Base-by-base conservation (phyloP, 2,888 invertebrate species). In the Aproaerema taeniolella region DNA sequence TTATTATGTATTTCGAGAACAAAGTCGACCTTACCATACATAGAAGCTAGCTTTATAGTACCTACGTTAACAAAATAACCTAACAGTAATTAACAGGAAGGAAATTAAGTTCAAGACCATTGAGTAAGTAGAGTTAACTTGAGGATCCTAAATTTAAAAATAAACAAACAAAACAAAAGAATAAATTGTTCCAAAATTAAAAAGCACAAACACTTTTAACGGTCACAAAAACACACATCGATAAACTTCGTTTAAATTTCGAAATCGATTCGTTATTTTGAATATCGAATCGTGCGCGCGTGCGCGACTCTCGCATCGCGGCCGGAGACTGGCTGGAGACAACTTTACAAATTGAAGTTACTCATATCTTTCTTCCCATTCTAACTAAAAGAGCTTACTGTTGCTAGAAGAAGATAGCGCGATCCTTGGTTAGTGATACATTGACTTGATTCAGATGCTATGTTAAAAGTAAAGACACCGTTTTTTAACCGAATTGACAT, bases 281-380 rank as follows among this genome's bases (percentile, higher is more conserved):
- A 66, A 66, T 57, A 49, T 59, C 58, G 60, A 64, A 60, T 44
- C 44, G 43, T 45, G 47, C 57, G 51, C 59, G 55, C 50, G 52
- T 15, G 71, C 64, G 72, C 77, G 71, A 65, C 78, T 79, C 77
- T 50, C 62, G 79, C 80, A 81, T 80, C 63, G 58, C 78, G 69
- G 55, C 58, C 60, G 60, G 74, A 85, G 85, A 85, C 85, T 83
- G 76, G 55, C 71, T 68, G 83, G 83, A 83, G 83, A 69, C 82
- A 47, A 45, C 14, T 33, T 42, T 13, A 61, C 60, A 61, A 70
- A n/a, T n/a, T n/a, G n/a, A n/a, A n/a, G n/a, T n/a, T n/a, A n/a
- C 68, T 75, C 66, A 68, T 59, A 67, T 67, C 56, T 48, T 46
- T 42, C 43, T 63, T 53, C 72, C 55, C 61, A 46, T 49, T 76